A percentile compares a stretch with the other conserved stretches of the same genome.
Evolutionary conservation across 1,140 invertebrate species (phyloP).

Genomic region (Dendrolimus kikuchii): DNA sequence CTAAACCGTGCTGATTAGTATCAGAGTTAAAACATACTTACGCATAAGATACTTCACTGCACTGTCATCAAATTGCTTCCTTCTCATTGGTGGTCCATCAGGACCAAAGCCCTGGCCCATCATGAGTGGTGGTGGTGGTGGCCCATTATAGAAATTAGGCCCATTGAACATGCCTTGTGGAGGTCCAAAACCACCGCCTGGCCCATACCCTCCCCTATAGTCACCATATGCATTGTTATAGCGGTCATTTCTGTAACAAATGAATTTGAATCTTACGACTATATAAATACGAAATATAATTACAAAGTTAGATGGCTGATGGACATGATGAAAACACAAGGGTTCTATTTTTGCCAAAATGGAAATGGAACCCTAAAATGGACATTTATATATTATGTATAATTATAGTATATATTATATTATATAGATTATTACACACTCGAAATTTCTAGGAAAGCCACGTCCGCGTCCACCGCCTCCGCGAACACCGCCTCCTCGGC

Average conservation of each 20-base stretch:
- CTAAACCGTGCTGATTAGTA: not conserved
- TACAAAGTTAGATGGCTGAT: not conserved
- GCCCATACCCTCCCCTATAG: conserved; percentile 43
- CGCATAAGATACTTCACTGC: conserved; percentile 7
- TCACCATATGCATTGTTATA: conserved; percentile 48
- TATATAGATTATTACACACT: too few relatives aligned
- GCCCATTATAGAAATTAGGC: conserved; percentile 9
- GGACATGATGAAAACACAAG: too few relatives aligned
- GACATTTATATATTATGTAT: too few relatives aligned
- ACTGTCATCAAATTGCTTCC: not conserved
- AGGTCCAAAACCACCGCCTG: conserved; percentile 18
- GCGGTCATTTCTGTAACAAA: conserved; percentile 23
- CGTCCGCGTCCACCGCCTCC: too few relatives aligned
- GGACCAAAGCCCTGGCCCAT: conserved; percentile 34
- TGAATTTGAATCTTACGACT: too few relatives aligned
- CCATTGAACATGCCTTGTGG: not conserved
- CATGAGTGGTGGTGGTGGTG: conserved; percentile 9
- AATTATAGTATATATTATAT: too few relatives aligned
- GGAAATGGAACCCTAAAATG: too few relatives aligned
- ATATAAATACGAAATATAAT: too few relatives aligned
- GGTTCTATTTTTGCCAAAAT: too few relatives aligned
- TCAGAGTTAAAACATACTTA: conserved; percentile 9
- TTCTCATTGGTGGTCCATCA: conserved; percentile 25
- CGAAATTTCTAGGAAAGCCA: not conserved
- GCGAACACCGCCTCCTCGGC: too few relatives aligned